Evolutionary conservation across 1,140 invertebrate species (phyloP), one percentile per base, ranked within the genome.

Genomic region (Heliothis subflexa): DNA sequence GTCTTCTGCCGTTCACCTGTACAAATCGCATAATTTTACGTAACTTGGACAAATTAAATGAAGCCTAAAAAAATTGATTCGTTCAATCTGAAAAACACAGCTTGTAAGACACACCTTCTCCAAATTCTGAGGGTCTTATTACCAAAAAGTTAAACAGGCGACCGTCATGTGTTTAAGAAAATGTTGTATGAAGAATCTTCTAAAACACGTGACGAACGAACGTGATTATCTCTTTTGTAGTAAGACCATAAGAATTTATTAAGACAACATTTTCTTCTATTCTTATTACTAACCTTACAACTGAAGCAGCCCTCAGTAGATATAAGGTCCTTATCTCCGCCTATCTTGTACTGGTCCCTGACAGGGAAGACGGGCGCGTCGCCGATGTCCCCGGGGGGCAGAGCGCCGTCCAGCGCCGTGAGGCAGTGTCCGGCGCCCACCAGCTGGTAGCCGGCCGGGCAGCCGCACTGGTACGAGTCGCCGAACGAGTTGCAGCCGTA

Each of bases 301-400:
- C 97, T 97, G 94, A 98, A 98, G 93, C 98, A 98, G 4, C 98
- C 98, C 94, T 99, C 98, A 0, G 97, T 98, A 1, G 97, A 97
- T 50, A 98, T 97, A 12, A 98, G 95, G 81, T 97, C 97, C 76
- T 97, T 96, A 52, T 96, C 95, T 0, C 94, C 92, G 3, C 89
- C 87, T 49, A 92, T 82, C 79, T 88, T 85, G 86, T 89, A 92
- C 83, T 91, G 94, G 85, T 92, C 91, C 1, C 92, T 84, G 21
- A 97, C 96, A 0, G 96, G 95, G 90, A 96, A 97, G 0, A 96
- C 96, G 4, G 97, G 97, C 62, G 96, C 96, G 85, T 96, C 96
- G 45, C 97, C 96, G 80, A 97, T 96, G 78, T 96, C 95, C 50
- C 96, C 96, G 14, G 95, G 95, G n/a, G 94, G 90, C 55, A 95